Evolutionary conservation across 2,888 invertebrate genomes (phyloP), one percentile per base, ranked within the genome.

Genomic region (Acanthacorydalis orientalis): DNA sequence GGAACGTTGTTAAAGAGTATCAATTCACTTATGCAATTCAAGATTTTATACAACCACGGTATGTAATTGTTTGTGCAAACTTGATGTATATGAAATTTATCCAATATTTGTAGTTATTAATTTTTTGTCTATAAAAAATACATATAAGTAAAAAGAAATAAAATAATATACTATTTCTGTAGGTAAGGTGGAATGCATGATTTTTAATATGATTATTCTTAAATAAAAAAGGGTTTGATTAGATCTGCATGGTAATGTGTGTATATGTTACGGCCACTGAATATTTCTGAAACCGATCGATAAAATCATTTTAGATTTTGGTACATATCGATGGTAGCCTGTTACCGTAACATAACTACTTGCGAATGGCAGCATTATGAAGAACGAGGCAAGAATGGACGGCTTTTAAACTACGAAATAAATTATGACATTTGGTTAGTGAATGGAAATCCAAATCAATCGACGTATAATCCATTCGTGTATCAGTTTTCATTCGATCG

Each of bases 401-500:
- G 52, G 41, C 44, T 49, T 32, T 53, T 59, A 14, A 54, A 59
- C 16, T 60, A 58, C 45, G 66, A 74, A 46, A 66, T 89, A 11
- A 69, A 81, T 46, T 97, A 95, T 64, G 90, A 97, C 64, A 83
- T 97, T 54, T 92, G 91, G 85, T 73, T 97, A 43, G 95, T 96
- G 7, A 97, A 97, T 67, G 95, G 96, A 31, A 88, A 90, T 67
- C 97, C 97, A 0, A 88, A 87, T 61, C 75, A 79, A 56, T 86
- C 87, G 50, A 77, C 84, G 51, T 84, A 84, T 59, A 92, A 90
- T 64, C 84, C 87, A 49, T 74, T 96, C 57, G 80, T 88, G 49
- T 93, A 91, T 68, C 93, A 97, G 64, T 96, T 96, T 64, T 95
- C 95, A 1, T 96, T 93, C 68, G 96, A 97, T 61, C 77, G 86